Conservation (phyloP, 2,797 vertebrate species). For the Spheniscus humboldti region DNA sequence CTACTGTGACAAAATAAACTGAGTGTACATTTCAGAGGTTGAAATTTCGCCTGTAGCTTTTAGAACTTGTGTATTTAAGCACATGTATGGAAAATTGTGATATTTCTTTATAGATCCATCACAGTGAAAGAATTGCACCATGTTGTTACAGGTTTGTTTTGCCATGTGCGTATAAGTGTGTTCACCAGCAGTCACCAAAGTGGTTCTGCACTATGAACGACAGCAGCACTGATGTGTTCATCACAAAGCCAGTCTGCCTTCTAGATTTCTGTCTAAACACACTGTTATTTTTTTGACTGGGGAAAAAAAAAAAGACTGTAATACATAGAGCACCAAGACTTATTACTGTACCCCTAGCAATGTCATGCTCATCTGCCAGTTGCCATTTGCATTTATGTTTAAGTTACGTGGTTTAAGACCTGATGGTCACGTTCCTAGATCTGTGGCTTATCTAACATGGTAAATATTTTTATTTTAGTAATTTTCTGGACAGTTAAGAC, state of each 20-base stretch:
- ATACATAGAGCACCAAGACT: neutral
- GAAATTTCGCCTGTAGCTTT: neutral
- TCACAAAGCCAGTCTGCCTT: neutral
- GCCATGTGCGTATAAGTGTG: neutral
- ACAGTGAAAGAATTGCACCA: neutral
- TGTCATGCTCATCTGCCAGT: neutral
- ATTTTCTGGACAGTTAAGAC: conserved; percentile 10
- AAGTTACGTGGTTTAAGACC: neutral
- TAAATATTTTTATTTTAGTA: conserved; percentile 1
- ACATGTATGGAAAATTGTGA: neutral
- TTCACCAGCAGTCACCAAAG: neutral
- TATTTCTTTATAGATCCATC: neutral
- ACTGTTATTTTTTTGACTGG: neutral
- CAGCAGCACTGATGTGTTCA: neutral
- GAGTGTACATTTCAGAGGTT: neutral
- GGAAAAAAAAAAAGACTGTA: neutral
- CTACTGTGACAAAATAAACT: neutral
- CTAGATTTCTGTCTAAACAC: neutral
- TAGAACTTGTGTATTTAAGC: neutral
- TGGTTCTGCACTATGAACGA: neutral
- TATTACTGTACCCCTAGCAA: neutral
- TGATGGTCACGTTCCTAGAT: neutral
- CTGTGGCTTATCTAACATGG: neutral
- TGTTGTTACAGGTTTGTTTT: neutral
- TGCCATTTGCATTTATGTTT: neutral